A percentile compares a stretch with the other conserved stretches of the same genome.
Evolutionary conservation across 2,113 vertebrate species (phyloP).

Genomic region (Antigone vipio): DNA sequence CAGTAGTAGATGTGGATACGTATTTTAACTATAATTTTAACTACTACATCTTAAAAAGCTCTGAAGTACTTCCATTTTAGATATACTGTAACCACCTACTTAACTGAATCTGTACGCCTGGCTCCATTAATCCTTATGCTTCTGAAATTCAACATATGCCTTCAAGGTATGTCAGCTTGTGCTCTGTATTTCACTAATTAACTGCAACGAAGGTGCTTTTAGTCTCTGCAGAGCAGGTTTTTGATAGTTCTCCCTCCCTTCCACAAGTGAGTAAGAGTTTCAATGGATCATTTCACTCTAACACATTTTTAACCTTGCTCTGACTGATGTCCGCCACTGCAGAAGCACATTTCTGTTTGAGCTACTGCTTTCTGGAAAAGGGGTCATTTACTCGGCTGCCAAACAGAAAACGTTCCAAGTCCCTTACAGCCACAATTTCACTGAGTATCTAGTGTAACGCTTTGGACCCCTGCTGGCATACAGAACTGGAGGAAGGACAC

Average conservation of each 20-base stretch:
- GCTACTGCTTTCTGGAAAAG: background rate
- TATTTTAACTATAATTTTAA: background rate
- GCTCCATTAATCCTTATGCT: background rate
- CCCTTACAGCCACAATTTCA: background rate
- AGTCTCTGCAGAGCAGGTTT: background rate
- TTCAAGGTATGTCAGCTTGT: background rate
- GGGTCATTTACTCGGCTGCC: background rate
- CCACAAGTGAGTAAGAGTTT: background rate
- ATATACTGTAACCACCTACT: background rate
- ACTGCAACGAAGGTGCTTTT: background rate
- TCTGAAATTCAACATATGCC: background rate
- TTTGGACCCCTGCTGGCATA: background rate
- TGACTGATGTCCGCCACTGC: background rate
- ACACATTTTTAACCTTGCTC: background rate
- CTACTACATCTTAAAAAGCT: background rate
- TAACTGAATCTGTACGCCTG: background rate
- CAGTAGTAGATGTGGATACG: background rate
- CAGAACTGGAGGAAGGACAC: background rate
- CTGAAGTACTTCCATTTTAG: background rate
- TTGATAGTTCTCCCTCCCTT: background rate
- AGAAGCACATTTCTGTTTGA: background rate
- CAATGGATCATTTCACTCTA: background rate
- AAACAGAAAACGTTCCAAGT: background rate
- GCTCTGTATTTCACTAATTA: slow-evolving; percentile 5
- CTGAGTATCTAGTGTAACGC: background rate